phyloP scores from a whole-genome alignment of 2,797 vertebrate genomes.

The Rousettus madagascariensis region DNA sequence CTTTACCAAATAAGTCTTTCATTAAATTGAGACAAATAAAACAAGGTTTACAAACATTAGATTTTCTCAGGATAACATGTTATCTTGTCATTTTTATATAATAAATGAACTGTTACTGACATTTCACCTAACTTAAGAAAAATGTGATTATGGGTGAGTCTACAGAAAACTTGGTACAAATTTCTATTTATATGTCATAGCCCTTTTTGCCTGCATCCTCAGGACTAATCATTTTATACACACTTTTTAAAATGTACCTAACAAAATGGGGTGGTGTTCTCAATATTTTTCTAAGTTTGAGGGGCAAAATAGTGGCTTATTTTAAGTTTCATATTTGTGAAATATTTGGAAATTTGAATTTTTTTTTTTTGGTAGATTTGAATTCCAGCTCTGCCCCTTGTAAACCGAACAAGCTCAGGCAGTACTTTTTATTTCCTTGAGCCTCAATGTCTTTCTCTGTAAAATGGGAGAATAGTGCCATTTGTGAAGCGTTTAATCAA shows the following conservation, averaged over 20 bases:
- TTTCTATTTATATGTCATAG: neutral
- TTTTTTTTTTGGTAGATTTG: neutral
- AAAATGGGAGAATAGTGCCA: neutral
- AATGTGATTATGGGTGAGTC: neutral
- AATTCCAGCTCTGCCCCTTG: neutral
- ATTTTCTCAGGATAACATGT: neutral
- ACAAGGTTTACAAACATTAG: neutral
- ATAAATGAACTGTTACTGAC: neutral
- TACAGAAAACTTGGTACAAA: neutral
- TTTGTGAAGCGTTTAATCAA: neutral
- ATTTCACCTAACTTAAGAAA: constrained; percentile 15
- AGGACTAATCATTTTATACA: neutral
- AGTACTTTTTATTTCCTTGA: neutral
- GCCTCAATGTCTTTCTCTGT: neutral
- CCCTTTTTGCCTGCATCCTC: neutral
- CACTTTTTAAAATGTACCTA: neutral
- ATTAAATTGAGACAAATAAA: neutral
- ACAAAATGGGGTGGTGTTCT: neutral
- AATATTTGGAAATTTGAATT: neutral
- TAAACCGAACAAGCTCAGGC: neutral
- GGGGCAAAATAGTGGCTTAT: neutral
- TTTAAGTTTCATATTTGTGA: constrained; percentile 3
- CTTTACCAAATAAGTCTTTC: neutral
- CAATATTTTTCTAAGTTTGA: neutral
- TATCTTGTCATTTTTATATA: neutral